phyloP scores from a whole-genome alignment of 2,113 vertebrate genomes.

The Ceratotherium simum region DNA sequence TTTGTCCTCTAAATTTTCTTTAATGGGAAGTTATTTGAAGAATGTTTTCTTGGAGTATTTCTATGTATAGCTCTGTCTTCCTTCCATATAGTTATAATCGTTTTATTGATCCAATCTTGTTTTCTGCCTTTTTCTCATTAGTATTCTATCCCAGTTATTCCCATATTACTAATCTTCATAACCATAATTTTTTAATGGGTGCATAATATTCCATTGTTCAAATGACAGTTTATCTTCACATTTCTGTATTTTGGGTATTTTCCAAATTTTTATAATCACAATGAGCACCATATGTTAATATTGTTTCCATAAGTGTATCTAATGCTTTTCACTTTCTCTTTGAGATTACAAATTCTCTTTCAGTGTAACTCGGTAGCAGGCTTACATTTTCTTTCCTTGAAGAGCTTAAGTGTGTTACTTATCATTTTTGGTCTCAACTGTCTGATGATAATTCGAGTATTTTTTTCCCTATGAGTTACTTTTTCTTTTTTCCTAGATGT shows the following conservation, averaged over 20 bases:
- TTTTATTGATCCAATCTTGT: not conserved
- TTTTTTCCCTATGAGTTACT: not conserved
- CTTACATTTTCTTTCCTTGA: slow-evolving; percentile 8
- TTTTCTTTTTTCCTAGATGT: not conserved
- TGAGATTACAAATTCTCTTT: not conserved
- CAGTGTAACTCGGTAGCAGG: not conserved
- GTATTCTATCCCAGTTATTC: not conserved
- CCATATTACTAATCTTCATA: not conserved
- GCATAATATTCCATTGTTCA: not conserved
- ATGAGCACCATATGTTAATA: not conserved
- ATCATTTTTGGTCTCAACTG: not conserved
- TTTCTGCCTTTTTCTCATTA: not conserved
- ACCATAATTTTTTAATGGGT: not conserved
- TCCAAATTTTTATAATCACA: slow-evolving; percentile 10
- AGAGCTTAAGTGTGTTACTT: not conserved
- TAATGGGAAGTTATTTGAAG: slow-evolving; percentile 11
- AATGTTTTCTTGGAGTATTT: not conserved
- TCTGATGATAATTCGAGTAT: not conserved
- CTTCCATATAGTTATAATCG: not conserved
- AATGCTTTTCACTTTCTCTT: slow-evolving; percentile 38
- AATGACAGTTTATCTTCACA: not conserved
- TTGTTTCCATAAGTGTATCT: not conserved
- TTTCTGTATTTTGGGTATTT: not conserved
- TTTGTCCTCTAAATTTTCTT: not conserved
- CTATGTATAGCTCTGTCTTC: not conserved